Percentiles rank a stretch among this genome's conserved stretches.
phyloP scores from a whole-genome alignment of 1,140 invertebrate species.

The Eupristina koningsbergeri region DNA sequence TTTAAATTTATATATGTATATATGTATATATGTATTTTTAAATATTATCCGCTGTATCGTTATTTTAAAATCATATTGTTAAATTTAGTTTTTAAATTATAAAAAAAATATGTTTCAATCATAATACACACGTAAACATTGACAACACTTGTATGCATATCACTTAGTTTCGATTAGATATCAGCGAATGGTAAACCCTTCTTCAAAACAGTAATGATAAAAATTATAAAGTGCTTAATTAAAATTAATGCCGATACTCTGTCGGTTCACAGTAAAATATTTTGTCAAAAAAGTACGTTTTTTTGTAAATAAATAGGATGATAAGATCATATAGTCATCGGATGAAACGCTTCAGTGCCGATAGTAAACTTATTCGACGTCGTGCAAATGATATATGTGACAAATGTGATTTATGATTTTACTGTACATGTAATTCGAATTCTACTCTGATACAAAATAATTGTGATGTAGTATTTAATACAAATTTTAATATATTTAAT shows the following conservation, averaged over 20 bases:
- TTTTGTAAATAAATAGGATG: not conserved
- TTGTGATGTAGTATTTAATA: not conserved
- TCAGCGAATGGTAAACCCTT: slow-evolving; percentile 2
- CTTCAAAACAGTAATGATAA: not conserved
- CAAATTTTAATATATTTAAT: too few relatives aligned
- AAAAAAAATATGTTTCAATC: not conserved
- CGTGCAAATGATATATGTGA: not conserved
- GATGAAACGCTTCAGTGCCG: not conserved
- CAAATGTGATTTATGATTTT: too few relatives aligned
- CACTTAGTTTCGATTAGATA: not conserved
- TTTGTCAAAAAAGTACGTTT: not conserved
- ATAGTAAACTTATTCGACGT: not conserved
- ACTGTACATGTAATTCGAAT: not conserved
- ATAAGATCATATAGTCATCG: not conserved
- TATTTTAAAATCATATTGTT: too few relatives aligned
- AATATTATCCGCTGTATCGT: too few relatives aligned
- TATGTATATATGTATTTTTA: too few relatives aligned
- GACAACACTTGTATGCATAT: too few relatives aligned
- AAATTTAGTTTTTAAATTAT: not conserved
- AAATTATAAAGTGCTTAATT: not conserved
- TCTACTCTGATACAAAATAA: not conserved
- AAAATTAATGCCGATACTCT: not conserved
- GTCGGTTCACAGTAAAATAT: not conserved
- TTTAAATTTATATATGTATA: too few relatives aligned
- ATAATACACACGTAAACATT: not conserved